These are phyloP conservation scores for Denticeps clupeoides DNA, from an alignment of 2,797 vertebrate genomes.

Conservation along the genomic window DNA sequence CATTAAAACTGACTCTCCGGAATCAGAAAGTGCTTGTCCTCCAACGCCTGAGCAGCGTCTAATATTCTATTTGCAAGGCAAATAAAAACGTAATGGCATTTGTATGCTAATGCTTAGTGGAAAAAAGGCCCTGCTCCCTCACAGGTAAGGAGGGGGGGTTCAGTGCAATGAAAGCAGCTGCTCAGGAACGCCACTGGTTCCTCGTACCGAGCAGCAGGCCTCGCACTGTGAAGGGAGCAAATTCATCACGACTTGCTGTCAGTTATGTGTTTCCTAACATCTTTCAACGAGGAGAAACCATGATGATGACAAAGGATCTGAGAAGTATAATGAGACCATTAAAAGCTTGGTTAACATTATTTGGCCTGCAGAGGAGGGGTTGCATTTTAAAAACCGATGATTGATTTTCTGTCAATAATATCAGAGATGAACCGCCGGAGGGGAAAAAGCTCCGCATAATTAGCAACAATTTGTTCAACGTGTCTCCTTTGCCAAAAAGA, in stretches of 20 bases:
- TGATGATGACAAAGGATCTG: background rate
- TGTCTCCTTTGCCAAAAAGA: background rate
- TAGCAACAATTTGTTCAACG: background rate
- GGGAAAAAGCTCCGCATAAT: no score
- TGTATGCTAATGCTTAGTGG: constrained; percentile 31
- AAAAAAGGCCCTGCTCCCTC: constrained; percentile 9
- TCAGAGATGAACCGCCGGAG: no score
- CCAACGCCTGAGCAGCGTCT: constrained; percentile 5
- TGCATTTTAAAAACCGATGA: background rate
- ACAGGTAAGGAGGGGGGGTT: constrained; percentile 13
- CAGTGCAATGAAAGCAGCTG: background rate
- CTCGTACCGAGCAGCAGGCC: no score
- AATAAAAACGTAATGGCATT: constrained; percentile 15
- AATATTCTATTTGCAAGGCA: constrained; percentile 22
- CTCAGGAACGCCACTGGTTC: no score
- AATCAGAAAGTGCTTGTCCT: constrained; percentile 24
- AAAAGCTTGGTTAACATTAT: background rate
- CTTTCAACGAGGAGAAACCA: background rate
- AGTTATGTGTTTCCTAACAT: no score
- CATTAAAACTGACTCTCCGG: constrained; percentile 22
- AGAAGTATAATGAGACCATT: constrained; percentile 1
- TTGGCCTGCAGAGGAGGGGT: background rate
- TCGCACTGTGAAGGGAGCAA: no score
- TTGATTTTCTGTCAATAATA: no score
- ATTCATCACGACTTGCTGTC: no score